Evolutionary conservation across 1,140 invertebrate species (phyloP), one percentile per base, ranked within the genome.

Genomic region (Apis dorsata): DNA sequence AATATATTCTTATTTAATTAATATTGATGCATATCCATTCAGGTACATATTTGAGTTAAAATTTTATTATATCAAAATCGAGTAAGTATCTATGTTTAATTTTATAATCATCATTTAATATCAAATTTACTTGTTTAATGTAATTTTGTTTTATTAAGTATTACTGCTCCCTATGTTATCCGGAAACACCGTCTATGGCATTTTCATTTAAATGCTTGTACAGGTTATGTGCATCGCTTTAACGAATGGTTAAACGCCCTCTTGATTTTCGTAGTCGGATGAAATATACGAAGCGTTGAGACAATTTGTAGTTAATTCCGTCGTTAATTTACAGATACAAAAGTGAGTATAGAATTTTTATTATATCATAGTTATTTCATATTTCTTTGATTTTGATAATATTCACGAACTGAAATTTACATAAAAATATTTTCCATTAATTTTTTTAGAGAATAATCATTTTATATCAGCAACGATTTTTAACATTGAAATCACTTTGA

Each of bases 221-320:
- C 17, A 19, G 55, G 44, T 15, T 62, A 62, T 21, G 59, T 44
- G 60, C n/a, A 15, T 51, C 49, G 49, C 11, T 65, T 24, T 51
- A 51, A 76, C 49, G 49, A 65, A 75, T 44, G 44, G 59, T 62
- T 75, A 75, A 62, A 76, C 60, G 49, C 63, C 24, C 44, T 62
- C 49, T 65, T 76, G 74, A 76, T 76, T 76, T 65, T 24, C 17
- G 49, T 76, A 49, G 24, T 51, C 49, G 17, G 17, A 76, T 76
- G 74, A 65, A 76, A 76, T 76, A 65, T 65, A 53, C 24, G 24
- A 76, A 49, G 60, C 49, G 49, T 65, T n/a, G 49, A 17, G 13
- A 24, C 74, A 76, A 76, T 76, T 76, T 76, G 60, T 62, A 76
- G 49, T 49, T 51, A 69, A 69, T 51, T 69, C 44, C 49, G n/a